Percentiles rank a stretch among this genome's conserved stretches.
Evolutionary conservation across 1,140 invertebrate species (phyloP).

Genomic region (Conus betulinus): DNA sequence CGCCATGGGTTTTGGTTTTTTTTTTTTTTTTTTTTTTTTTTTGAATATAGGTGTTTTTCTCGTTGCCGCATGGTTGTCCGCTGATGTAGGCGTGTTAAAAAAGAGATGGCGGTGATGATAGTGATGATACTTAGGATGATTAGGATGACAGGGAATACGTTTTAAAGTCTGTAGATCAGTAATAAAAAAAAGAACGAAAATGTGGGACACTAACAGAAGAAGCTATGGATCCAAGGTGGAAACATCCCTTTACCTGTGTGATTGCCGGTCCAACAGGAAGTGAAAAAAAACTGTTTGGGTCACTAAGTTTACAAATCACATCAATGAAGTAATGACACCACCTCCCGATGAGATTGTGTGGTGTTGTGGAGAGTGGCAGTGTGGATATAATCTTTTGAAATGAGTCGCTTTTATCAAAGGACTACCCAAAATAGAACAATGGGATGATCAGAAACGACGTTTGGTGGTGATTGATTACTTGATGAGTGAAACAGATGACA

Average conservation of each 20-base stretch:
- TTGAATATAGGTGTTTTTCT: no score
- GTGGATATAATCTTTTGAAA: not conserved
- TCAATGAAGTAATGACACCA: not conserved
- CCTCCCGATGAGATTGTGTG: not conserved
- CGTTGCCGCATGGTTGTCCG: no score
- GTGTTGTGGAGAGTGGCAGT: not conserved
- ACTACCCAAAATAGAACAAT: not conserved
- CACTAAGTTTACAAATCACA: not conserved
- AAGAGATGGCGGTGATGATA: no score
- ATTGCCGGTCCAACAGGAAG: not conserved
- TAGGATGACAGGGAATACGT: no score
- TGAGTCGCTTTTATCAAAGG: not conserved
- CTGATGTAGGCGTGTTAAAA: no score
- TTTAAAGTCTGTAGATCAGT: no score
- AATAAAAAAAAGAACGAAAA: no score
- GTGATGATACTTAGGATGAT: no score
- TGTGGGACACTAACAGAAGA: no score
- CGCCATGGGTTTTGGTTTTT: no score
- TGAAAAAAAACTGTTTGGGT: not conserved
- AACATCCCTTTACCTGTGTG: not conserved
- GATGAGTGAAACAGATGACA: constrained; percentile 10
- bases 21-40: no score
- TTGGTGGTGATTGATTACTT: not conserved
- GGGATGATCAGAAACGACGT: not conserved
- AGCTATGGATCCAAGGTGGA: no score